Evolutionary conservation across 1,140 invertebrate genomes (phyloP).

Genomic region (Drosophila tani): DNA sequence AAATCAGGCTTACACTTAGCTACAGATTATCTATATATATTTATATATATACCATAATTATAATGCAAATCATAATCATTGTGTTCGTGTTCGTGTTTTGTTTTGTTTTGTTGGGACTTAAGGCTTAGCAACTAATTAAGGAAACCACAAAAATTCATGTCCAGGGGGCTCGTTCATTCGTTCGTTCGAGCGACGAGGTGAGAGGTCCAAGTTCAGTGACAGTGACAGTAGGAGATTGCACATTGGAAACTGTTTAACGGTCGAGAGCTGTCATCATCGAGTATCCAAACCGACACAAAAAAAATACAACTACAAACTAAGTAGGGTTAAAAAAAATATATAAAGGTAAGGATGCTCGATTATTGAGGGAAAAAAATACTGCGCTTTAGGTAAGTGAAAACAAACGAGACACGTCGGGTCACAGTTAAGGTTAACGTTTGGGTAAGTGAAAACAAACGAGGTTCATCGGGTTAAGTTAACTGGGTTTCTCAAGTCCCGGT

Average conservation of each 20-base stretch:
- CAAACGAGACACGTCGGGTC: slow-evolving; percentile 3
- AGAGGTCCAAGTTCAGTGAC: slow-evolving; percentile 17
- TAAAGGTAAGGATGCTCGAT: slow-evolving; percentile 2
- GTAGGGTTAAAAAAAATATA: background rate
- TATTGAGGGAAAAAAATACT: slow-evolving; percentile 33
- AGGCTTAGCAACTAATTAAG: slow-evolving; percentile 73
- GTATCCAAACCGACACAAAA: slow-evolving; percentile 9
- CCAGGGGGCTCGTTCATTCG: slow-evolving; percentile 13
- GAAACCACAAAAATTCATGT: slow-evolving; percentile 74
- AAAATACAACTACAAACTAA: slow-evolving; percentile 27
- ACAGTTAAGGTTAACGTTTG: background rate
- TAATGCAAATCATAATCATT: slow-evolving; percentile 52
- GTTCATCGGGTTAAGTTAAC: slow-evolving; percentile 4
- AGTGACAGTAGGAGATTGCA: slow-evolving; percentile 46
- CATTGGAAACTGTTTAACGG: slow-evolving; percentile 34
- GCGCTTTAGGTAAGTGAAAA: slow-evolving; percentile 45
- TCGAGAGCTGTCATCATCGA: slow-evolving; percentile 14
- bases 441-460: slow-evolving; percentile 11
- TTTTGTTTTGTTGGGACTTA: slow-evolving; percentile 17
- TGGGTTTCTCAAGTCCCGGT: background rate
- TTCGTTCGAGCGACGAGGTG: slow-evolving; percentile 10
- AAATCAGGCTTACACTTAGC: slow-evolving; percentile 43
- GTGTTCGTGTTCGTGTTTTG: no score
- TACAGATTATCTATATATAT: slow-evolving; percentile 43
- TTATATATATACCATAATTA: slow-evolving; percentile 23